Base-by-base conservation (phyloP, 2,888 invertebrate genomes). In the Acanthoscelides obtectus region DNA sequence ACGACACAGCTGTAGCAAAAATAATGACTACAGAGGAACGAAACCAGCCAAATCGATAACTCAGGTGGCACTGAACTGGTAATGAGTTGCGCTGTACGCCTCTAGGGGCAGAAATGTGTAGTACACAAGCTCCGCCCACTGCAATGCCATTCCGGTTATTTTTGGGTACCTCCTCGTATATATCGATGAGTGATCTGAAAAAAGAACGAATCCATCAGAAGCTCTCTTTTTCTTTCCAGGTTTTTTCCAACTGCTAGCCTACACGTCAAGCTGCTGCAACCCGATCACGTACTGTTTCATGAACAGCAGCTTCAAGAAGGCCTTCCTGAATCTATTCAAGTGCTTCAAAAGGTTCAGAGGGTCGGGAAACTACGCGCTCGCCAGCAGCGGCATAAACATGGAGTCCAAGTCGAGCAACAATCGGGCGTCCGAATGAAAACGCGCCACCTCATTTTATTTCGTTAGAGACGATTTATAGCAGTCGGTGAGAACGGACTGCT, bases 241-340 rank as follows among this genome's bases (percentile, higher is more conserved):
- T 66, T 84, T 88, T 72, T 85, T 90, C 69, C 89, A 90, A 75
- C 84, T 90, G 19, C 80, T 91, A 69, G 88, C 90, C 3, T 91
- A 90, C 80, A 85, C 88, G 2, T 90, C 90, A 8, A 88, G 89
- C 68, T 91, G 90, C 81, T 90, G 89, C 79, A 92, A 92, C 81
- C 91, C 91, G 3, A 90, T 92, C 77, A 91, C 91, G 1, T 91
- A 91, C 82, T 91, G 91, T 81, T 91, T 91, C 82, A 89, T 91
- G 90, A 91, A 91, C 83, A 87, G 87, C 71, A 89, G 89, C 73
- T 91, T 91, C 81, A 84, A 91, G n/a, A 88, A 89, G 76, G 88
- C 89, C 6, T 90, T 92, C 80, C 82, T 89, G 22, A 86, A 88
- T 73, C 86, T 88, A 63, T 90, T 91, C 79, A 87, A 88, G 22